Conservation (phyloP, 2,888 invertebrate genomes). For the Drosophila limbata region DNA sequence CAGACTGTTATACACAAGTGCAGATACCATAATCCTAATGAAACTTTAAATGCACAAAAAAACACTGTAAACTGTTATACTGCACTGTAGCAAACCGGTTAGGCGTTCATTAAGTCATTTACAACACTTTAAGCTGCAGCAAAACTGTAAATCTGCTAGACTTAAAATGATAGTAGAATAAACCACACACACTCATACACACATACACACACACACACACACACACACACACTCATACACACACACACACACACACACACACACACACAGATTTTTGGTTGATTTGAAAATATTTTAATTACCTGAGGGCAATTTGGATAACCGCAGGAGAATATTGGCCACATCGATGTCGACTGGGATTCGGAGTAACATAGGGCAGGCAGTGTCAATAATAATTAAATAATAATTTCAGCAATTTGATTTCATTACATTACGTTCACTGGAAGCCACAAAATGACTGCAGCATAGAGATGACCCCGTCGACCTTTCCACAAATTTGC, state of each 20-base stretch:
- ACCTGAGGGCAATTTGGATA: slow-evolving; percentile 33
- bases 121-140: slow-evolving; percentile 5
- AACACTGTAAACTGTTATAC: slow-evolving; percentile 14
- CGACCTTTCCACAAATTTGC: slow-evolving; percentile 8
- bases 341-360: slow-evolving; percentile 13
- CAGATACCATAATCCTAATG: too few relatives aligned
- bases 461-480: slow-evolving; percentile 33
- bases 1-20: not conserved
- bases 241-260: not conserved
- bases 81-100: not conserved
- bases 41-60: not conserved
- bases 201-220: not conserved
- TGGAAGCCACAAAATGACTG: slow-evolving; percentile 61
- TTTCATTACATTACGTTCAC: slow-evolving; percentile 58
- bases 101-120: slow-evolving; percentile 4
- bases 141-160: slow-evolving; percentile 5
- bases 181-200: too few relatives aligned
- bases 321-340: slow-evolving; percentile 23
- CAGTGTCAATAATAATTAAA: slow-evolving; percentile 61
- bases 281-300: slow-evolving; percentile 33
- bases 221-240: not conserved
- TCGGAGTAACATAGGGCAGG: slow-evolving; percentile 8
- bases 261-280: not conserved
- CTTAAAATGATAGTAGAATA: not conserved
- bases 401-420: slow-evolving; percentile 65